phyloP scores from a whole-genome alignment of 2,797 vertebrate genomes.

The Lagorchestes hirsutus region DNA sequence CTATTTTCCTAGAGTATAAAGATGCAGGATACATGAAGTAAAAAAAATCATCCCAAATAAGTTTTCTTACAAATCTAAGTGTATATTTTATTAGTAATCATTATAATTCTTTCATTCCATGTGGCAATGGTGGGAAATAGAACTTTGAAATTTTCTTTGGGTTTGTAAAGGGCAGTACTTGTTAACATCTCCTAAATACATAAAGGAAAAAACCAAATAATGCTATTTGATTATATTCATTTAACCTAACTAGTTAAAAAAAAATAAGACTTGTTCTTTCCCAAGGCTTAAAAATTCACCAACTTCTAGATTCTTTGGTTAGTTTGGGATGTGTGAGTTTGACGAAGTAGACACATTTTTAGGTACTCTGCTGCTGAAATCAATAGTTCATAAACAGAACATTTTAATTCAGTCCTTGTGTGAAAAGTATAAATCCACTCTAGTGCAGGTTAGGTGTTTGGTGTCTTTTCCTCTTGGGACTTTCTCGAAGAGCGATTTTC shows the following conservation, averaged over 20 bases:
- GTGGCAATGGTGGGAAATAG: constrained; percentile 48
- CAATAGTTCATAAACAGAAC: background rate
- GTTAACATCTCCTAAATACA: constrained; percentile 18
- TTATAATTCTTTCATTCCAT: constrained; percentile 30
- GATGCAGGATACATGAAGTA: background rate
- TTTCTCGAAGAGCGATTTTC: constrained; percentile 32
- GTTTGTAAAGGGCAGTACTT: constrained; percentile 26
- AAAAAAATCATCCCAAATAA: constrained; percentile 18
- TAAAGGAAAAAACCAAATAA: constrained; percentile 42
- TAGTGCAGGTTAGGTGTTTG: background rate
- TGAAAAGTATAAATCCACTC: constrained; percentile 27
- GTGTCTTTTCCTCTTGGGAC: constrained; percentile 34
- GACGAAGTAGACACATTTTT: constrained; percentile 24
- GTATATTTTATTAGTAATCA: constrained; percentile 38
- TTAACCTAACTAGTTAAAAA: constrained; percentile 52
- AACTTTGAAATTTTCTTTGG: background rate
- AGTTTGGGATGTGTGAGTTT: constrained; percentile 36
- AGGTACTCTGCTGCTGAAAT: background rate
- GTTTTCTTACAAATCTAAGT: constrained; percentile 39
- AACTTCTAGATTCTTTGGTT: constrained; percentile 54
- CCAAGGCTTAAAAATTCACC: constrained; percentile 36
- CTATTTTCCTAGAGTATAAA: constrained; percentile 18
- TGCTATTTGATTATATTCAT: background rate
- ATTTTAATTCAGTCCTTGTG: constrained; percentile 22
- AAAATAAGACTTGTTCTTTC: constrained; percentile 36